These are phyloP conservation scores for Cuniculus paca DNA, from an alignment of 2,797 vertebrate genomes.

Conservation along the genomic window DNA sequence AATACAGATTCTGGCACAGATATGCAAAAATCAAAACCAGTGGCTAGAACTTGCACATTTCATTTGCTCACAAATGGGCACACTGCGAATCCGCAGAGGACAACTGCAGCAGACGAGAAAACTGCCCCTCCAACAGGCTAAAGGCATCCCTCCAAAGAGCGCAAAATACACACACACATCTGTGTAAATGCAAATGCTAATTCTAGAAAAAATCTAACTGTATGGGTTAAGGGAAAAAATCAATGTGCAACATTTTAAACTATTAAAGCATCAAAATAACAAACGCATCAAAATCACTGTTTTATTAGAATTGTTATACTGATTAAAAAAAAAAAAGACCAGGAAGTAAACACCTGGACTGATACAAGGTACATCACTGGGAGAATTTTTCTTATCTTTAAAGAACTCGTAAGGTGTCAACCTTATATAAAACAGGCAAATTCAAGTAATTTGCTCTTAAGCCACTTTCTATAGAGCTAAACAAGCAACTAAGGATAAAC, in stretches of 20 bases:
- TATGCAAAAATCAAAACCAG: constrained; percentile 63
- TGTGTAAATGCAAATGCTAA: constrained; percentile 88
- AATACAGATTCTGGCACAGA: constrained; percentile 67
- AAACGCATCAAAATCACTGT: constrained; percentile 78
- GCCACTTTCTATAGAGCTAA: constrained; percentile 80
- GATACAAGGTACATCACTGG: constrained; percentile 80
- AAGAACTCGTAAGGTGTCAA: constrained; percentile 68
- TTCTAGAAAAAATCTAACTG: constrained; percentile 88
- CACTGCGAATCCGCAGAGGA: constrained; percentile 77
- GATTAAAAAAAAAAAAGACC: constrained; percentile 76
- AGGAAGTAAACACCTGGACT: constrained; percentile 83
- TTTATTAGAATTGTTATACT: constrained; percentile 84
- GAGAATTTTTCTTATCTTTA: constrained; percentile 82
- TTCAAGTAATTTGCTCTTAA: constrained; percentile 86
- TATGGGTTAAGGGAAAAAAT: constrained; percentile 87
- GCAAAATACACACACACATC: constrained; percentile 81
- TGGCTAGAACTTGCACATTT: constrained; percentile 76
- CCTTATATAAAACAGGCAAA: constrained; percentile 87
- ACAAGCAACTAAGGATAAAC: constrained; percentile 52
- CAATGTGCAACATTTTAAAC: constrained; percentile 90
- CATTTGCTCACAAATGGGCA: constrained; percentile 79
- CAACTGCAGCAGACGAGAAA: constrained; percentile 77
- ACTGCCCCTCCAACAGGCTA: constrained; percentile 76
- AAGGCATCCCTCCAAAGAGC: constrained; percentile 77
- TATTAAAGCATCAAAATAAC: constrained; percentile 89